These are phyloP conservation scores for Malurus melanocephalus DNA, from an alignment of 2,113 vertebrate genomes.

Conservation along the genomic window DNA sequence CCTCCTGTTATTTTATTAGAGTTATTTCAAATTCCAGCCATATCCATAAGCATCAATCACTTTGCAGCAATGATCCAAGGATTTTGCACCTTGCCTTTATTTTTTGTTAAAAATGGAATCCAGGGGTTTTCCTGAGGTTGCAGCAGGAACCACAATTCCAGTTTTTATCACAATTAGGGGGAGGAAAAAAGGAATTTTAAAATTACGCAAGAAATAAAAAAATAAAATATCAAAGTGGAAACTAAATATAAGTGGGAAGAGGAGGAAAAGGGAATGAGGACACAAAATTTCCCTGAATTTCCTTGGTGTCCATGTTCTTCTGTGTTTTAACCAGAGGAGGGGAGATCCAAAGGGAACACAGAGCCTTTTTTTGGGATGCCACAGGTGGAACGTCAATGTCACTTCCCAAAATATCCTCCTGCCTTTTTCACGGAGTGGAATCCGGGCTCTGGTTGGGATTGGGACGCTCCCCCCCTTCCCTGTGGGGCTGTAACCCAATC, in stretches of 20 bases:
- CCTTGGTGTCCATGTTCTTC: background rate
- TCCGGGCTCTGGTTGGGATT: background rate
- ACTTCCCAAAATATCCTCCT: conserved; percentile 35
- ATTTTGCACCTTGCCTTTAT: background rate
- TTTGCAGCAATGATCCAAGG: background rate
- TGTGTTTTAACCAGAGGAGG: background rate
- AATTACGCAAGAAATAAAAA: background rate
- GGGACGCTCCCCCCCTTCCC: background rate
- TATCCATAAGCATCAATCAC: background rate
- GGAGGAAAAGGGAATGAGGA: background rate
- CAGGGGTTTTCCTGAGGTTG: background rate
- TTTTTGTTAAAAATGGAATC: background rate
- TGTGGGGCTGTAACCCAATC: background rate
- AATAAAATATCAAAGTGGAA: background rate
- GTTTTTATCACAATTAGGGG: background rate
- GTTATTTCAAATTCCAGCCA: rapidly evolving
- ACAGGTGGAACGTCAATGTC: background rate
- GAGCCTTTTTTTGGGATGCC: background rate
- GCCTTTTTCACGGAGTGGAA: background rate
- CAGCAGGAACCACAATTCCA: background rate
- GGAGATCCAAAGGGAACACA: background rate
- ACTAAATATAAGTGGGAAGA: background rate
- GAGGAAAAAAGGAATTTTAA: rapidly evolving
- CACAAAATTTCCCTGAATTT: background rate
- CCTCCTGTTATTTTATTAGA: background rate